These are phyloP conservation scores for Drosophila pseudotakahashii DNA, from an alignment of 2,888 invertebrate genomes.

Conservation along the genomic window DNA sequence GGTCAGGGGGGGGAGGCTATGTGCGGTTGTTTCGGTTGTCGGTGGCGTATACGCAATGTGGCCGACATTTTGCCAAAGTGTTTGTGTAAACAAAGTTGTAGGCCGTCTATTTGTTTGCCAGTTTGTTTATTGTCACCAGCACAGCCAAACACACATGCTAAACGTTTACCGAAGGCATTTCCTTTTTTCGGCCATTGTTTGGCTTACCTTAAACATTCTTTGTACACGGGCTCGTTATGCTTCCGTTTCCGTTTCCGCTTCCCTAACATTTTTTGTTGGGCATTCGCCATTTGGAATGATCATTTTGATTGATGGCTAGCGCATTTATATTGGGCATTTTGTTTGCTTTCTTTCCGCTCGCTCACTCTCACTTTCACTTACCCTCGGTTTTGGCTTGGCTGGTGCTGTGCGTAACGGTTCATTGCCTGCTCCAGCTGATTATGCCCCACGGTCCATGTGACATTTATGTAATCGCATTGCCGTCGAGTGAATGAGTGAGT, in stretches of 20 bases:
- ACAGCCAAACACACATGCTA: conserved; percentile 22
- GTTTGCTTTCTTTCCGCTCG: conserved; percentile 16
- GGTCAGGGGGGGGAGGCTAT: conserved; percentile 60
- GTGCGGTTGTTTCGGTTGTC: conserved; percentile 45
- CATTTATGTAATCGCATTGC: conserved; percentile 66
- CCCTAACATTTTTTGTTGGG: conserved; percentile 4
- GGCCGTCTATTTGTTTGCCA: conserved; percentile 71
- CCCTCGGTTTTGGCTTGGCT: conserved; percentile 7
- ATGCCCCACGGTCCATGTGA: conserved; percentile 54
- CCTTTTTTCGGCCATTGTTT: conserved; percentile 51
- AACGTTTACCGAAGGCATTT: conserved; percentile 68
- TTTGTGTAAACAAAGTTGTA: conserved; percentile 76
- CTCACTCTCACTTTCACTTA: neutral
- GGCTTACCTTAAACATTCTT: conserved; percentile 51
- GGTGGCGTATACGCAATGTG: conserved; percentile 76
- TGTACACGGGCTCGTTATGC: conserved; percentile 57
- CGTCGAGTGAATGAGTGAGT: conserved; percentile 22
- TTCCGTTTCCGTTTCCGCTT: conserved; percentile 70
- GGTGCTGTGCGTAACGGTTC: conserved; percentile 52
- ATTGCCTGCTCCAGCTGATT: conserved; percentile 62
- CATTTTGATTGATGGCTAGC: conserved; percentile 70
- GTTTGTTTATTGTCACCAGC: conserved; percentile 71
- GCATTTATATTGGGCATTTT: conserved; percentile 61
- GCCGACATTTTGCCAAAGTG: conserved; percentile 67
- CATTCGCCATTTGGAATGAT: conserved; percentile 58